Evolutionary conservation across 2,113 vertebrate genomes (phyloP).

Genomic region (Chlamydotis undulata): DNA sequence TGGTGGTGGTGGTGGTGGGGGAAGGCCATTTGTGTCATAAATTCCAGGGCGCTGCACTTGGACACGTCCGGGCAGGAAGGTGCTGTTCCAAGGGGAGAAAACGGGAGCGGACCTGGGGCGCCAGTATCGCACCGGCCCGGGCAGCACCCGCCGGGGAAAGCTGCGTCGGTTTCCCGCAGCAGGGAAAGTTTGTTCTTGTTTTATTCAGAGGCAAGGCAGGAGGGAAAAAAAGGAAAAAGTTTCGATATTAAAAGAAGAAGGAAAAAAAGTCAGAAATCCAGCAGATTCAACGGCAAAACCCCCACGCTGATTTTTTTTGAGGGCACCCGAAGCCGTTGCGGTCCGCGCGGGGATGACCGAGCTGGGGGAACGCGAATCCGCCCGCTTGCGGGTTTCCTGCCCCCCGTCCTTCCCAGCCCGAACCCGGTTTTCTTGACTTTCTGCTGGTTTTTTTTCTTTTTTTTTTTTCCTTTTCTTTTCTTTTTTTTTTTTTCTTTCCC

Average conservation of each 20-base stretch:
- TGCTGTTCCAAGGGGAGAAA: background rate
- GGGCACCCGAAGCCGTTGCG: background rate
- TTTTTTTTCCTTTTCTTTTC: too few relatives aligned
- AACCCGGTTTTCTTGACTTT: constrained; percentile 12
- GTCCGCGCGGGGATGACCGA: background rate
- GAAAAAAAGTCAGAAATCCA: background rate
- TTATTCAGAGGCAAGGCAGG: background rate
- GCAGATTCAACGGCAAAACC: background rate
- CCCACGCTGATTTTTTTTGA: background rate
- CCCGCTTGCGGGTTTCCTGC: background rate
- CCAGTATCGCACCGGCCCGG: background rate
- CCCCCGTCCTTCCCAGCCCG: background rate
- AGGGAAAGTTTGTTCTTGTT: background rate
- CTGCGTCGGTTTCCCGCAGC: background rate
- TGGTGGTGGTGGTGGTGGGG: background rate
- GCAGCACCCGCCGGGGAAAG: background rate
- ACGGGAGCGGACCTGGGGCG: background rate
- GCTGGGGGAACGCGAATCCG: background rate
- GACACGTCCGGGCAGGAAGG: constrained; percentile 39
- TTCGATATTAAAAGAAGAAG: background rate
- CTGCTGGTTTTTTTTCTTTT: background rate
- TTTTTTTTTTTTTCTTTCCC: background rate
- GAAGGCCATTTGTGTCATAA: background rate
- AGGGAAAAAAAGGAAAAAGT: background rate
- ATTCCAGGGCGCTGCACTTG: constrained; percentile 39